These are phyloP conservation scores for Hycleus cichorii DNA, from an alignment of 1,140 invertebrate species.

Conservation along the genomic window DNA sequence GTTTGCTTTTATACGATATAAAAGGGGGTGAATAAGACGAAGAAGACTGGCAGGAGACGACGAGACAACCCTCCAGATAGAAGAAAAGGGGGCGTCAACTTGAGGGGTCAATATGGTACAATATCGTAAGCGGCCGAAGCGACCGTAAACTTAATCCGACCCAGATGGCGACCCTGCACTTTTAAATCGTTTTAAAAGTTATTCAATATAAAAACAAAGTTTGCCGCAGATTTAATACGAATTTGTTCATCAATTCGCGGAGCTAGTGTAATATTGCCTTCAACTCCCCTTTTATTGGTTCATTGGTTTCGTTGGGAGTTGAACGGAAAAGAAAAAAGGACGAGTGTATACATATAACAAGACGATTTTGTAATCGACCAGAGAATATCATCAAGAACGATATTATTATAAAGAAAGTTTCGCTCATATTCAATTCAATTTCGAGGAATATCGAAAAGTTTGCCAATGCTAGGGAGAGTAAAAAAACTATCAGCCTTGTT, in stretches of 20 bases:
- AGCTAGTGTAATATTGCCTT: slow-evolving; percentile 31
- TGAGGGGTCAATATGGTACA: slow-evolving; percentile 30
- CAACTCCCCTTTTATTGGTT: slow-evolving; percentile 31
- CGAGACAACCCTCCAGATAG: background rate
- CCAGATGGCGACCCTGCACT: slow-evolving; percentile 37
- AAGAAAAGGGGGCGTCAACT: slow-evolving; percentile 6
- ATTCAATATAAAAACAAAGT: slow-evolving; percentile 41
- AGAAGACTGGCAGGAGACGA: slow-evolving; percentile 2
- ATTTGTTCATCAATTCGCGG: slow-evolving; percentile 41
- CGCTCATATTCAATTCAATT: no score
- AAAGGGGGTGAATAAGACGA: slow-evolving; percentile 5
- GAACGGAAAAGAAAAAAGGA: no score
- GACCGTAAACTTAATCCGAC: slow-evolving; percentile 38
- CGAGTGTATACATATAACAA: no score
- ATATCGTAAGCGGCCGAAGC: slow-evolving; percentile 27
- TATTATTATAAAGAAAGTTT: no score
- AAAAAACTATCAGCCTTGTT: no score
- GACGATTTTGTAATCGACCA: no score
- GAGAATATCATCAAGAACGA: no score
- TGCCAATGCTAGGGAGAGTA: no score
- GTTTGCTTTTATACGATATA: background rate
- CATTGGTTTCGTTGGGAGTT: background rate
- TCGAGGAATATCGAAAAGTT: no score
- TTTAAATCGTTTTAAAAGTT: slow-evolving; percentile 41
- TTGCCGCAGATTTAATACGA: slow-evolving; percentile 40